Evolutionary conservation across 2,797 vertebrate species (phyloP).

Genomic region (Tenualosa thibaudeaui): DNA sequence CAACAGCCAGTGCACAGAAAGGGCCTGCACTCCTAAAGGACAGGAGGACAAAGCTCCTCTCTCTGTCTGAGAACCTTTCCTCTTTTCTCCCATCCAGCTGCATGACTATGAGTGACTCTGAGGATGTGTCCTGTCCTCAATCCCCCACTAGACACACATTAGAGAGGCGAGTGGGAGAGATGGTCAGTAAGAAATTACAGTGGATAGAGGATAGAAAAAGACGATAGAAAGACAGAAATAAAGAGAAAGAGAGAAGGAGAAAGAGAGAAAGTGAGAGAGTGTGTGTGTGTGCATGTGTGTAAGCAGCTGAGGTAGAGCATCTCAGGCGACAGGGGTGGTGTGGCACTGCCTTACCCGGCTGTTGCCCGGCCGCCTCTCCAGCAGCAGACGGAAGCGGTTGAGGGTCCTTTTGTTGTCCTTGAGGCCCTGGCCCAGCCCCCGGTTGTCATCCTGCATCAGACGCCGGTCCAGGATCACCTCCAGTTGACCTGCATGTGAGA

Average conservation of each 20-base stretch:
- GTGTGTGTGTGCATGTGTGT: constrained; percentile 27
- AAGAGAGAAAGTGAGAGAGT: not conserved
- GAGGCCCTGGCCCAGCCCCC: constrained; percentile 93
- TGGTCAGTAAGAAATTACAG: no score
- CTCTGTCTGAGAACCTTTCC: not conserved
- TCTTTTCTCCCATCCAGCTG: not conserved
- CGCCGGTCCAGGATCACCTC: constrained; percentile 96
- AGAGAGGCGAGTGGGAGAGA: no score
- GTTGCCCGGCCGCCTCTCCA: constrained; percentile 79
- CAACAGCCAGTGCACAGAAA: not conserved
- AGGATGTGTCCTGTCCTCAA: not conserved
- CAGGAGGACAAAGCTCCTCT: not conserved
- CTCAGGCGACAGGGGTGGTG: not conserved
- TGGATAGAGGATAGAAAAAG: not conserved
- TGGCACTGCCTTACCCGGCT: constrained; percentile 75
- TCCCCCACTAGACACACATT: not conserved
- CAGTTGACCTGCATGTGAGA: constrained; percentile 81
- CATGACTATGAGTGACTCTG: not conserved
- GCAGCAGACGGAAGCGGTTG: constrained; percentile 90
- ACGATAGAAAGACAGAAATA: not conserved
- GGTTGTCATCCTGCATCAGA: constrained; percentile 98
- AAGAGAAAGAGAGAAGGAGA: not conserved
- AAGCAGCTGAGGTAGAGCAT: not conserved
- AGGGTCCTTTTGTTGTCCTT: constrained; percentile 95
- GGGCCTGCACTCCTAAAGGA: not conserved